Percentiles rank a stretch among this genome's conserved stretches.
These are phyloP conservation scores for Aradophagus sp. DNA, from an alignment of 1,140 invertebrate species.

Conservation along the genomic window DNA sequence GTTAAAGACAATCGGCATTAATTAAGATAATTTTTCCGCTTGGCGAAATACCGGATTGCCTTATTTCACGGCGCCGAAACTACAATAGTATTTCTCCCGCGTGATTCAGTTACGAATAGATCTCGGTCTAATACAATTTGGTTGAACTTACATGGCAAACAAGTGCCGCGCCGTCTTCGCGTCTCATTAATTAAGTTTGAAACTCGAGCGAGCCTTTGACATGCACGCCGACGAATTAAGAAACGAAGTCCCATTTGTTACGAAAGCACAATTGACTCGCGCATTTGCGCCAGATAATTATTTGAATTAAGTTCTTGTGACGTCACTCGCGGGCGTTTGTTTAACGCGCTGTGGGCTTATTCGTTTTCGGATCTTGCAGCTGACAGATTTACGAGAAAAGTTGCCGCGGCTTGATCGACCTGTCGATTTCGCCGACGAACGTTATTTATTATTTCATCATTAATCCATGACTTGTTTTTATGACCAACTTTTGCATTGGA, in stretches of 20 bases:
- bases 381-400: slow-evolving; percentile 31
- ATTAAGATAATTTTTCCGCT: no score
- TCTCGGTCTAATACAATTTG: slow-evolving; percentile 28
- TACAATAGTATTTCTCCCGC: no score
- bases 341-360: slow-evolving; percentile 3
- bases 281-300: slow-evolving; percentile 14
- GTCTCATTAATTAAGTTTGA: slow-evolving; percentile 47
- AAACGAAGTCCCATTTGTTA: slow-evolving; percentile 31
- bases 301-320: slow-evolving; percentile 27
- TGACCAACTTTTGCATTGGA: no score
- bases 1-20: no score
- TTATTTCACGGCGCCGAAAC: no score
- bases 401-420: slow-evolving; percentile 2
- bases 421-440: slow-evolving; percentile 3
- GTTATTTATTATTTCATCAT: slow-evolving; percentile 26
- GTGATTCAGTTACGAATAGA: slow-evolving; percentile 5
- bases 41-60: no score
- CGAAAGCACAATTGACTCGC: slow-evolving; percentile 23
- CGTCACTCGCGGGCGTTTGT: slow-evolving; percentile 1
- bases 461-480: not conserved
- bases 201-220: slow-evolving; percentile 29
- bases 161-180: slow-evolving; percentile 16
- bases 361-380: slow-evolving; percentile 7
- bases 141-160: slow-evolving; percentile 27
- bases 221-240: slow-evolving; percentile 31